phyloP scores from a whole-genome alignment of 2,797 vertebrate genomes.

The Phataginus tricuspis region DNA sequence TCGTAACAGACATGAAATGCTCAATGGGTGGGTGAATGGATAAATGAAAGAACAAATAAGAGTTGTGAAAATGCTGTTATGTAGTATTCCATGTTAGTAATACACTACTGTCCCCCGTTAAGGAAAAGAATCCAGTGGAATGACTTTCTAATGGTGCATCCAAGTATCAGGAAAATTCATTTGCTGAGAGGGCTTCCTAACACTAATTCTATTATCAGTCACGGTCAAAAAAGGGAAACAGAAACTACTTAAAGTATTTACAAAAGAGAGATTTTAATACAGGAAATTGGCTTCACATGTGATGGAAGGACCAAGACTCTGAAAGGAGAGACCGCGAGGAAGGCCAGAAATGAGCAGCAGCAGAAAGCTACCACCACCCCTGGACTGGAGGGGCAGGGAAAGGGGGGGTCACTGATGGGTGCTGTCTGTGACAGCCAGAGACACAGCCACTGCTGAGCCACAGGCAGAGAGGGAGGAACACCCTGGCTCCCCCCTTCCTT shows the following conservation, averaged over 20 bases:
- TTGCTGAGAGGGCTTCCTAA: neutral
- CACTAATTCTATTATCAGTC: neutral
- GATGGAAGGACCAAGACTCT: neutral
- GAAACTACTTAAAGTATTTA: neutral
- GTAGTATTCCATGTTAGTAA: neutral
- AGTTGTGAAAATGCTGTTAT: neutral
- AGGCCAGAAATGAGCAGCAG: neutral
- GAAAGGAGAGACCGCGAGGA: neutral
- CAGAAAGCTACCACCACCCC: neutral
- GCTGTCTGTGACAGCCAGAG: neutral
- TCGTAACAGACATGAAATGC: neutral
- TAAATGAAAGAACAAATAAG: neutral
- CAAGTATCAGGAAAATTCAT: neutral
- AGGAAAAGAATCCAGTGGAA: neutral
- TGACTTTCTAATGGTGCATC: neutral
- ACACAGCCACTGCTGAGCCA: neutral
- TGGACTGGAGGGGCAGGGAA: neutral
- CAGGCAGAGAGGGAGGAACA: neutral
- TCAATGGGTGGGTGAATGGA: neutral
- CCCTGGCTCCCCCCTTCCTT: neutral
- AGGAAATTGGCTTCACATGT: neutral
- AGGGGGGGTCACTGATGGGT: neutral
- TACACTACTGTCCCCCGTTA: neutral
- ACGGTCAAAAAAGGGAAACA: neutral
- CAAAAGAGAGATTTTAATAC: neutral